A percentile compares a stretch with the other conserved stretches of the same genome.
Conservation (phyloP, 2,888 invertebrate genomes). For the Platycheirus albimanus region DNA sequence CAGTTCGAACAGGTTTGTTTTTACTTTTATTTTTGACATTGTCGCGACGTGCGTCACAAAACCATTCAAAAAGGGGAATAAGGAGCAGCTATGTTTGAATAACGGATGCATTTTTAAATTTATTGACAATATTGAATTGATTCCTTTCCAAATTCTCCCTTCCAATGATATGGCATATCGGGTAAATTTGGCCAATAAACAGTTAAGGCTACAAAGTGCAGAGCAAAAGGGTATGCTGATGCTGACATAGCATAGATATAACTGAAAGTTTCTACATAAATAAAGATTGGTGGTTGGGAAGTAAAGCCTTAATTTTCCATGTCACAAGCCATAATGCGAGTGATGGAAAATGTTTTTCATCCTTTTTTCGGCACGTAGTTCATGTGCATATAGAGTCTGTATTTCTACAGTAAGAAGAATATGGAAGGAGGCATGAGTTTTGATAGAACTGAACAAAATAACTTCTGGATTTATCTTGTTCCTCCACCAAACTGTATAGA, state of each 20-base stretch:
- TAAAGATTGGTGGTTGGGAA: background rate
- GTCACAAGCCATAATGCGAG: conserved; percentile 10
- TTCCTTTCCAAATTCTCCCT: conserved; percentile 49
- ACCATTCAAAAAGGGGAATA: background rate
- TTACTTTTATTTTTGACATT: conserved; percentile 43
- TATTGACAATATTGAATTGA: conserved; percentile 63
- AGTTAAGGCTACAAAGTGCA: conserved; percentile 31
- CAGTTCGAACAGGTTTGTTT: conserved; percentile 39
- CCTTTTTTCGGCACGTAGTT: conserved; percentile 37
- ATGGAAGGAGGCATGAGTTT: background rate
- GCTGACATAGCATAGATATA: too few relatives aligned
- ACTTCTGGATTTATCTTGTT: conserved; percentile 14
- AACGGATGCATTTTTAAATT: conserved; percentile 32
- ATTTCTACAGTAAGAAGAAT: background rate
- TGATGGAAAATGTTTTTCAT: conserved; percentile 27
- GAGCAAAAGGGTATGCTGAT: conserved; percentile 19
- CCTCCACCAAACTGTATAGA: conserved; percentile 6
- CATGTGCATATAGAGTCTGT: background rate
- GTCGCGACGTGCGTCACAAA: conserved; percentile 18
- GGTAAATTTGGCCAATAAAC: conserved; percentile 73
- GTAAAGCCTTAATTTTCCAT: conserved; percentile 32
- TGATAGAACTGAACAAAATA: background rate
- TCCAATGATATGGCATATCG: conserved; percentile 69
- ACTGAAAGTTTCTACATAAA: too few relatives aligned
- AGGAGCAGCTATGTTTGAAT: background rate